Base-by-base conservation (phyloP, 2,797 vertebrate species). In the Sylvilagus floridanus region DNA sequence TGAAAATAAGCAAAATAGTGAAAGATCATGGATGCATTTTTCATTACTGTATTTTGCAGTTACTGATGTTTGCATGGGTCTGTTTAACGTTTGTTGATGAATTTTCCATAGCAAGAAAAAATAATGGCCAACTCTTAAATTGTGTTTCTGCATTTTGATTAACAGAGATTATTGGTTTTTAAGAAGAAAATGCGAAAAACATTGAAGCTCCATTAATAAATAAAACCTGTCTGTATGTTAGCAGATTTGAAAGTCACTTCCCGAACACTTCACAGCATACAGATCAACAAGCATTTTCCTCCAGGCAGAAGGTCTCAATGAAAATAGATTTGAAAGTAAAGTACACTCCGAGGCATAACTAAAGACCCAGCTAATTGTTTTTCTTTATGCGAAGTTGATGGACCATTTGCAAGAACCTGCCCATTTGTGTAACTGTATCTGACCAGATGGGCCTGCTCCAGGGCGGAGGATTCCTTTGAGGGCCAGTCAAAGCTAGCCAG, bases 291-390 rank as follows among this genome's bases (percentile, higher is more conserved):
- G 90, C 57, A 54, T 79, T 94, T 90, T 88, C 71, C 52, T 88
- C 52, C 35, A 68, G 89, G 87, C 79, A 89, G 84, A 96, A 84
- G 54, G 22, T 42, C 42, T 84, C 88, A 68, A n/a, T 8, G 66
- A 81, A 85, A 95, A 96, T 84, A 89, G 60, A 73, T 95, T 77
- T 95, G 78, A 90, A 96, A 75, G 93, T 19, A 89, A 83, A 85
- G 37, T 30, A 30, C 0, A 60, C 17, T 60, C 21, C 22, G 37
- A 87, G 35, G 47, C 63, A 62, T n/a, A 63, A 32, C 32, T 62
- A 75, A 85, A 69, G 52, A 62, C 54, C 22, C 35, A 17, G 47
- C 65, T 68, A 21, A 78, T 83, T 76, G 54, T 71, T 94, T 93
- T 81, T 72, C 47, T 91, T 50, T 21, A 5, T 24, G 19, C 37